Conservation (phyloP, 2,797 vertebrate genomes). For the Gymnocypris eckloni region DNA sequence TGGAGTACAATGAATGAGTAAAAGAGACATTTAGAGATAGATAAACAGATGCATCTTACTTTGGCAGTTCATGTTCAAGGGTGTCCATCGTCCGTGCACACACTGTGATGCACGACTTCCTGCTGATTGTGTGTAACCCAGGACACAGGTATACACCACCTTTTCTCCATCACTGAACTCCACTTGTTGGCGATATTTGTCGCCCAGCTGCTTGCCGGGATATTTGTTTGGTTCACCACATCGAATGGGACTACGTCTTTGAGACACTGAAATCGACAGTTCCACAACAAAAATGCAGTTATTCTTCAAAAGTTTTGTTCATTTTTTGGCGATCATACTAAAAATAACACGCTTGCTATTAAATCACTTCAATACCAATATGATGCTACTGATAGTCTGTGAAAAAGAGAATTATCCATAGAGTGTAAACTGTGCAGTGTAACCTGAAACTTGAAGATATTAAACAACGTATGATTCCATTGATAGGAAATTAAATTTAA, state of each 20-base stretch:
- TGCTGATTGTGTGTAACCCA: background rate
- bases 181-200: accelerated
- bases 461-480: background rate
- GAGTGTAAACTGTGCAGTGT: background rate
- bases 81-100: conserved; percentile 63
- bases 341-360: background rate
- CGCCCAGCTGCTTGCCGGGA: background rate
- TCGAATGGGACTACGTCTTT: background rate
- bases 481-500: conserved; percentile 5
- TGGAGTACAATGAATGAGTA: background rate
- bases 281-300: background rate
- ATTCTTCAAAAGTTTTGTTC: background rate
- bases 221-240: conserved; percentile 62
- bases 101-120: conserved; percentile 59
- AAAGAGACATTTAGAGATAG: background rate
- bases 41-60: conserved; percentile 64
- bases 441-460: too few species aligned
- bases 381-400: background rate
- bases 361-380: background rate
- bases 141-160: conserved; percentile 63
- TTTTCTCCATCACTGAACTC: conserved; percentile 46
- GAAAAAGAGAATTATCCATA: background rate
- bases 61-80: conserved; percentile 66
- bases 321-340: background rate
- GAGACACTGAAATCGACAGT: conserved; percentile 50